phyloP scores from a whole-genome alignment of 1,140 invertebrate species.

The Thaumetopoea pityocampa region DNA sequence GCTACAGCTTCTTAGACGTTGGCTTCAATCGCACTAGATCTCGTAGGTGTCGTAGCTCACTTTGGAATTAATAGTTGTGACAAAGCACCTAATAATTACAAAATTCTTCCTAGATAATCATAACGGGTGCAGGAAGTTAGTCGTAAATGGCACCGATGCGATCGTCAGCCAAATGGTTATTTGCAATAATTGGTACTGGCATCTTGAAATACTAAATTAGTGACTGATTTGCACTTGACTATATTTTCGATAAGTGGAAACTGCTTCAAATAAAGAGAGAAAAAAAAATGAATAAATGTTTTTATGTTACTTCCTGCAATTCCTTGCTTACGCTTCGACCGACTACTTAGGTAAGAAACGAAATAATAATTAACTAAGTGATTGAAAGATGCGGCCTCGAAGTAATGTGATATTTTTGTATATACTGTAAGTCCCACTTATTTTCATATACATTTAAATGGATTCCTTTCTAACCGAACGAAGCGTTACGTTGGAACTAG shows the following conservation, averaged over 20 bases:
- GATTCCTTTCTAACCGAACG: slow-evolving; percentile 68
- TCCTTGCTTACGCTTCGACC: slow-evolving; percentile 62
- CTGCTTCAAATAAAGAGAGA: slow-evolving; percentile 22
- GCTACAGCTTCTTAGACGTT: slow-evolving; percentile 54
- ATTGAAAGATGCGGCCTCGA: slow-evolving; percentile 75
- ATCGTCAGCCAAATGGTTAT: slow-evolving; percentile 24
- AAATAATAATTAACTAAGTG: slow-evolving; percentile 64
- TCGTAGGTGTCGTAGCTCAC: slow-evolving; percentile 43
- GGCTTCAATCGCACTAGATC: slow-evolving; percentile 29
- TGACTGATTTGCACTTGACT: slow-evolving; percentile 27
- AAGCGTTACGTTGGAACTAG: slow-evolving; percentile 52
- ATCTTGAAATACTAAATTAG: too few relatives aligned
- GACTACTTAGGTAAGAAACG: slow-evolving; percentile 65
- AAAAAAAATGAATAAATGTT: too few relatives aligned
- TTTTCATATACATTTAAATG: slow-evolving; percentile 76
- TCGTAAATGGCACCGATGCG: slow-evolving; percentile 18
- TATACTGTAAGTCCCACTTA: slow-evolving; percentile 75
- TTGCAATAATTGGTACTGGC: slow-evolving; percentile 18
- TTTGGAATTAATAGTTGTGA: slow-evolving; percentile 25
- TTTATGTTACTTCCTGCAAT: slow-evolving; percentile 42
- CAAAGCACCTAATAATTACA: slow-evolving; percentile 32
- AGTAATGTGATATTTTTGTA: slow-evolving; percentile 76
- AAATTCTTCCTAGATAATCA: slow-evolving; percentile 31
- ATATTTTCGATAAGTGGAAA: slow-evolving; percentile 16
- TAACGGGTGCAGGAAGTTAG: slow-evolving; percentile 22